These are phyloP conservation scores for Fregata magnificens DNA, from an alignment of 2,113 vertebrate genomes.

Conservation along the genomic window DNA sequence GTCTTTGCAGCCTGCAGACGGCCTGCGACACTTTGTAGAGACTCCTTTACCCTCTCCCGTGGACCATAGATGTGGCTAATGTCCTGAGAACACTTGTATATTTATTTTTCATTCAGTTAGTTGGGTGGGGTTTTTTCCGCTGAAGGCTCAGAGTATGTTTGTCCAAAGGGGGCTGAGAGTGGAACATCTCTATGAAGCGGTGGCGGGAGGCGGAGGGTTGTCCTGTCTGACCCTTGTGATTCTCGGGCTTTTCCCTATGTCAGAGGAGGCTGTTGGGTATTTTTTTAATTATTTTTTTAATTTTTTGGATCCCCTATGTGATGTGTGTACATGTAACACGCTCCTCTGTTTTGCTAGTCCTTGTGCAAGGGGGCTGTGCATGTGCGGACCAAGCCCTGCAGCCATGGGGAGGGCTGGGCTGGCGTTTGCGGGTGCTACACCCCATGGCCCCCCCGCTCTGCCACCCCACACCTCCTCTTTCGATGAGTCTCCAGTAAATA, in stretches of 20 bases:
- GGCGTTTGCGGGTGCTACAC: not conserved
- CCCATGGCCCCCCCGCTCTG: not conserved
- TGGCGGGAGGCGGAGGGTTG: not conserved
- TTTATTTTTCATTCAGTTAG: conserved; percentile 18
- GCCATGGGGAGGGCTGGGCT: not conserved
- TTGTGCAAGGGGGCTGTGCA: not conserved
- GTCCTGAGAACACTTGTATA: conserved; percentile 2
- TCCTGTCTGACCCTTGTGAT: not conserved
- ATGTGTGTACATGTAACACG: not conserved
- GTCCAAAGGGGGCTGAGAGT: not conserved
- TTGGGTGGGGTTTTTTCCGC: not conserved
- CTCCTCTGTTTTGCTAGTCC: not conserved
- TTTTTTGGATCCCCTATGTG: not conserved
- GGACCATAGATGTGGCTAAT: not conserved
- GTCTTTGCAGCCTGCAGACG: not conserved
- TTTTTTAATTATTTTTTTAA: not conserved
- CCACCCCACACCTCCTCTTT: not conserved
- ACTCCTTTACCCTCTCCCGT: not conserved
- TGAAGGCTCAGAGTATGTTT: not conserved
- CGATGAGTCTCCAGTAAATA: not conserved
- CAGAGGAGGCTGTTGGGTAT: not conserved
- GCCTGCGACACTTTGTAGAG: not conserved
- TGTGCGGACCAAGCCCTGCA: not conserved
- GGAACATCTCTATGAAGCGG: not conserved
- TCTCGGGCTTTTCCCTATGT: not conserved